Conservation (phyloP, 2,888 invertebrate species). For the Pasiphila rectangulata region DNA sequence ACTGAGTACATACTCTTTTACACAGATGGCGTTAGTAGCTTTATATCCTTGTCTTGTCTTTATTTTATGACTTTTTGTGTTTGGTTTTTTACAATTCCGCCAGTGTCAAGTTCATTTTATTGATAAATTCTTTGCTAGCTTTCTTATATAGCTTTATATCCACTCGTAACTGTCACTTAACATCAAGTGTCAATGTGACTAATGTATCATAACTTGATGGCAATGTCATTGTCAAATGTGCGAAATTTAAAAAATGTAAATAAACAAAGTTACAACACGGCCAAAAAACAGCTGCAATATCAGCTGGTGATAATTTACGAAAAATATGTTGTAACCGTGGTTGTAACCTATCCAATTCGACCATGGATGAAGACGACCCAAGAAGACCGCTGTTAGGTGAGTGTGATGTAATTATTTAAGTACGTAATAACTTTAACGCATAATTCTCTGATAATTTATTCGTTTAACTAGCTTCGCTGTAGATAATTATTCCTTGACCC, state of each 20-base stretch:
- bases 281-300: not conserved
- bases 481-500: slow-evolving; percentile 2
- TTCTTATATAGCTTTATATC: not conserved
- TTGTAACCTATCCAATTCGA: not conserved
- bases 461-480: too few relatives aligned
- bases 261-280: slow-evolving; percentile 1
- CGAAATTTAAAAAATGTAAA: slow-evolving; percentile 11
- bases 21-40: not conserved
- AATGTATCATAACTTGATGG: too few relatives aligned
- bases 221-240: slow-evolving; percentile 12
- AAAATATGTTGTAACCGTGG: not conserved
- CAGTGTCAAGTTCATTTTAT: too few relatives aligned
- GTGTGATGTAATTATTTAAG: slow-evolving; percentile 14
- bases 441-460: not conserved
- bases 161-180: not conserved
- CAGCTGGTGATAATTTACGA: not conserved
- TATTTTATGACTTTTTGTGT: too few relatives aligned
- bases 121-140: too few relatives aligned
- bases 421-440: not conserved
- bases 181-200: too few relatives aligned
- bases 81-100: too few relatives aligned
- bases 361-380: slow-evolving; percentile 51
- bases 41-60: too few relatives aligned
- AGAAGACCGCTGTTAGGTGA: slow-evolving; percentile 48
- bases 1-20: too few relatives aligned